These are phyloP conservation scores for Cheilosia grossa DNA, from an alignment of 2,888 invertebrate species.

Conservation along the genomic window DNA sequence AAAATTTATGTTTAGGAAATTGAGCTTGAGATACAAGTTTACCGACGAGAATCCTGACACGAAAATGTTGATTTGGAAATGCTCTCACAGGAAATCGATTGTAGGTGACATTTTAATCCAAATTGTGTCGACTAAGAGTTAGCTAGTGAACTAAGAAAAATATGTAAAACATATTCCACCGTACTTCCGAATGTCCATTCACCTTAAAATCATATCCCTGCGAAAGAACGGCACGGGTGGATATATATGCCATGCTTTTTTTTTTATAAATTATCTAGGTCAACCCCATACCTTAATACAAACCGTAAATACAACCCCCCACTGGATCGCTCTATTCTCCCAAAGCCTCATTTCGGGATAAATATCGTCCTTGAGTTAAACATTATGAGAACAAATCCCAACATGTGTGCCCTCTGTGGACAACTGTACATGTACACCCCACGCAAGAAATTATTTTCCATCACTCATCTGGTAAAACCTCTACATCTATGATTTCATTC, in stretches of 20 bases:
- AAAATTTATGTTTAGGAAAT: too few species aligned
- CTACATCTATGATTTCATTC: conserved; percentile 27
- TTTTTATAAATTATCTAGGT: not conserved
- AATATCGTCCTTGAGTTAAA: conserved; percentile 38
- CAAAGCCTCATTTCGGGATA: conserved; percentile 31
- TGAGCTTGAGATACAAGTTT: not conserved
- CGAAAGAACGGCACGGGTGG: not conserved
- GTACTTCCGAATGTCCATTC: not conserved
- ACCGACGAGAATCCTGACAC: not conserved
- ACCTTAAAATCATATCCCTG: not conserved
- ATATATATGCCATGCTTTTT: not conserved
- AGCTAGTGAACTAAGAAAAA: too few species aligned
- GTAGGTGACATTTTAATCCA: too few species aligned
- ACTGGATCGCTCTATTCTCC: not conserved
- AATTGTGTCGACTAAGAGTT: not conserved
- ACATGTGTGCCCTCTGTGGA: conserved; percentile 29
- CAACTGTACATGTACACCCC: conserved; percentile 5
- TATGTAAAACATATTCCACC: not conserved
- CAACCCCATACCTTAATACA: conserved; percentile 22
- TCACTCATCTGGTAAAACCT: conserved; percentile 62
- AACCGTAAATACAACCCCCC: not conserved
- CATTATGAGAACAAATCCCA: conserved; percentile 43
- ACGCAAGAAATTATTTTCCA: conserved; percentile 50
- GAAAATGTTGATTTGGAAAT: not conserved
- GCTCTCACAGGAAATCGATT: too few species aligned